A percentile compares a stretch with the other conserved stretches of the same genome.
These are phyloP conservation scores for Plecturocebus donacophilus DNA, from an alignment of 2,113 vertebrate genomes.

Conservation along the genomic window DNA sequence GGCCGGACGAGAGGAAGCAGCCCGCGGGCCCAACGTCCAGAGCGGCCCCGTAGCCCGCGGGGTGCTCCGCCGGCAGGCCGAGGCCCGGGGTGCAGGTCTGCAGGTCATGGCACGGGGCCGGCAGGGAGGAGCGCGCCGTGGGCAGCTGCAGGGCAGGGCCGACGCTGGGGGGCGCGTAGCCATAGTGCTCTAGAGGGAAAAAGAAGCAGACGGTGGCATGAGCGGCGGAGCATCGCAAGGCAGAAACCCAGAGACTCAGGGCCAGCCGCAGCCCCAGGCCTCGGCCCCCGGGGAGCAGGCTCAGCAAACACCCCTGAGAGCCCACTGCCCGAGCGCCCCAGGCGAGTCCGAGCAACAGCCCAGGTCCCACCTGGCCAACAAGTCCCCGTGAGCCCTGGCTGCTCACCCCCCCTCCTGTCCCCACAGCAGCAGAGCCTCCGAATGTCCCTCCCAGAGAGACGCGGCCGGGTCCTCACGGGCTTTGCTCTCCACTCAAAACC, in stretches of 20 bases:
- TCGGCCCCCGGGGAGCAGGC: too few species aligned
- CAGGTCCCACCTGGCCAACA: accelerated
- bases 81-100: slow-evolving; percentile 90
- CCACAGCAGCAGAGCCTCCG: neutral
- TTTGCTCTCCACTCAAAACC: neutral
- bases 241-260: accelerated
- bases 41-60: neutral
- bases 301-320: neutral
- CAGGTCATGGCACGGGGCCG: slow-evolving; percentile 92
- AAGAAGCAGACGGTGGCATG: slow-evolving; percentile 36
- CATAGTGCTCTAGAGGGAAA: slow-evolving; percentile 92
- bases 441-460: neutral
- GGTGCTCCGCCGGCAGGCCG: slow-evolving; percentile 87
- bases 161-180: slow-evolving; percentile 89
- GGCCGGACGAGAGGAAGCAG: slow-evolving; percentile 89
- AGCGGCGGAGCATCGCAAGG: neutral
- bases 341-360: neutral
- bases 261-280: too few species aligned
- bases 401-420: too few species aligned
- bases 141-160: slow-evolving; percentile 91
- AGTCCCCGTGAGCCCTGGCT: too few species aligned
- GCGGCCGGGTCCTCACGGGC: accelerated
- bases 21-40: slow-evolving; percentile 87
- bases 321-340: too few species aligned
- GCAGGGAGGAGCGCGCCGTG: slow-evolving; percentile 90